These are phyloP conservation scores for Colletes collaris DNA, from an alignment of 2,888 invertebrate genomes.

Conservation along the genomic window DNA sequence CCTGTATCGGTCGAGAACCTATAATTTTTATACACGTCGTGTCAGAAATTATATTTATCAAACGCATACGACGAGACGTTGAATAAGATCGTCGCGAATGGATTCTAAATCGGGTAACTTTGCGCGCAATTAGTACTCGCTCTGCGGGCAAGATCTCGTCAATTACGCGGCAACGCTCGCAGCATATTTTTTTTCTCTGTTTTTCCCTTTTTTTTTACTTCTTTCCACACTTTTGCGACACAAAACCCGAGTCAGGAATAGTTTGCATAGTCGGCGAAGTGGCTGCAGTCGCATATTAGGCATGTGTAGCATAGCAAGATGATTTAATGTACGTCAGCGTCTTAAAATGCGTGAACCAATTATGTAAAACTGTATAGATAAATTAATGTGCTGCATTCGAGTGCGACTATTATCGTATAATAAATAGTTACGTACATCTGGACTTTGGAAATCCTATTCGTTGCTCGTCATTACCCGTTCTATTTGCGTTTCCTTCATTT, in stretches of 20 bases:
- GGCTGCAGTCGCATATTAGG: slow-evolving; percentile 62
- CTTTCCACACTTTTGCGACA: slow-evolving; percentile 30
- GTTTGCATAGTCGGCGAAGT: slow-evolving; percentile 41
- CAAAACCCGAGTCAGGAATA: slow-evolving; percentile 16
- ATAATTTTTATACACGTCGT: slow-evolving; percentile 45
- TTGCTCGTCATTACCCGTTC: slow-evolving; percentile 6
- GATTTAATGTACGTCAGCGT: slow-evolving; percentile 68
- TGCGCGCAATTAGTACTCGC: neutral
- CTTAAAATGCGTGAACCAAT: slow-evolving; percentile 61
- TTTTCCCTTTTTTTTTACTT: neutral
- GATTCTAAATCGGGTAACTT: slow-evolving; percentile 18
- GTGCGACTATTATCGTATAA: slow-evolving; percentile 70
- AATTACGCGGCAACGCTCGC: slow-evolving; percentile 17
- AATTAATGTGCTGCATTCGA: slow-evolving; percentile 71
- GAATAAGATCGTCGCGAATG: slow-evolving; percentile 11
- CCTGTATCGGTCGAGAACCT: slow-evolving; percentile 27
- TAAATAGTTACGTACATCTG: slow-evolving; percentile 71
- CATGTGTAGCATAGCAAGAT: slow-evolving; percentile 63
- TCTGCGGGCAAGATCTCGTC: slow-evolving; percentile 32
- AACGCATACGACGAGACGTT: slow-evolving; percentile 23
- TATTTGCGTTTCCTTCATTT: no score
- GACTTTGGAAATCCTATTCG: slow-evolving; percentile 43
- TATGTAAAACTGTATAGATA: slow-evolving; percentile 69
- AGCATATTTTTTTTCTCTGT: neutral
- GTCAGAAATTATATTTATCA: slow-evolving; percentile 17